Evolutionary conservation across 2,888 invertebrate genomes (phyloP), one percentile per base, ranked within the genome.

Genomic region (Eulithis testata): DNA sequence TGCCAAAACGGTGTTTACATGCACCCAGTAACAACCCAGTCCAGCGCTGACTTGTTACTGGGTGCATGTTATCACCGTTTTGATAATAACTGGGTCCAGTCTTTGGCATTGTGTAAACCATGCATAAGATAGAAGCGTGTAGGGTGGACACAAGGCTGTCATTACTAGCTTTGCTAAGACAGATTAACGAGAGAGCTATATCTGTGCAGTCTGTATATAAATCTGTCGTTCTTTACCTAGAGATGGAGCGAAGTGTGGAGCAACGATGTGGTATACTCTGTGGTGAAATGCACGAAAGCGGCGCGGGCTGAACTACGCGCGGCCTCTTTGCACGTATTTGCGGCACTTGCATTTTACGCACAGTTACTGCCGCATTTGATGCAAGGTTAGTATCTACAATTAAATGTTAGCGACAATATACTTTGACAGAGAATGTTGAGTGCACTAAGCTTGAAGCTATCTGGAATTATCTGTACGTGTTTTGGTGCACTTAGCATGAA

Each of bases 201-300:
- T 90, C 91, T 0, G 87, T 89, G 11, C 90, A 90, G 88, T n/a
- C n/a, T n/a, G n/a, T n/a, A n/a, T 40, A 40, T 9, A 40, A 40
- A 3, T 8, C 40, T 40, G 9, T 40, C 14, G 11, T 43, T 65
- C 43, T 65, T 27, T 37, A 43, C 49, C n/a, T 66, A 91, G 91
- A 79, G 89, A 66, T 92, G 92, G 92, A 85, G 87, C 63, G 91
- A 91, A 56, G 65, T 73, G 2, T 91, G 87, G 80, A 77, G 74
- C 65, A 80, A 79, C 45, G 83, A 81, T 0, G 85, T 79, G 31
- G 77, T 86, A 43, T 69, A 71, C 9, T 77, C 80, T 0, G 73
- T 88, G 27, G 79, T 82, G 45, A 74, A 68, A 36, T 80, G 87
- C 63, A 73, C 70, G 0, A 43, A 66, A n/a, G 80, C 78, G 5